Evolutionary conservation across 2,888 invertebrate genomes (phyloP).

Genomic region (Ormyrus labotus): DNA sequence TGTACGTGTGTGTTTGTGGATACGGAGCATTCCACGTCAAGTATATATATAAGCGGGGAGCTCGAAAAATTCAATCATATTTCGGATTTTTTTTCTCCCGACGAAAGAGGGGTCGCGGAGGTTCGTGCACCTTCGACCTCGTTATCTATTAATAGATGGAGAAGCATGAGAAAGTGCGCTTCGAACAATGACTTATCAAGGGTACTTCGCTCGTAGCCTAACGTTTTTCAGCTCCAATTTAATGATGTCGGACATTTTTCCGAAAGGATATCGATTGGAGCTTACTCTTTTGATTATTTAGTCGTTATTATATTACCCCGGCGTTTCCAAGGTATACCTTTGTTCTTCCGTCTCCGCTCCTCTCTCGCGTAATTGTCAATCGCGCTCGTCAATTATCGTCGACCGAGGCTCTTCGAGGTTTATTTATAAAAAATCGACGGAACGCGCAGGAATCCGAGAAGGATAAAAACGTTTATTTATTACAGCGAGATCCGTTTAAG

Average conservation of each 20-base stretch:
- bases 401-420: no score
- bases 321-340: neutral
- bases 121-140: constrained; percentile 48
- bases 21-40: neutral
- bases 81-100: constrained; percentile 10
- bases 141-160: constrained; percentile 25
- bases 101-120: neutral
- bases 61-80: constrained; percentile 46
- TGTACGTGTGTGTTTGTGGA: neutral
- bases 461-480: no score
- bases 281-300: neutral
- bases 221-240: neutral
- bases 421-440: no score
- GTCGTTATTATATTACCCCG: neutral
- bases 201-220: neutral
- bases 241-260: neutral
- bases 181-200: constrained; percentile 38
- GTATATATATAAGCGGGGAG: neutral
- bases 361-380: no score
- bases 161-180: constrained; percentile 28
- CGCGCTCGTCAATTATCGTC: no score
- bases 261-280: constrained; percentile 1
- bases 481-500: no score
- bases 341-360: neutral
- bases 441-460: no score